Evolutionary conservation across 1,140 invertebrate genomes (phyloP).

Genomic region (Zeugodacus cucurbitae): DNA sequence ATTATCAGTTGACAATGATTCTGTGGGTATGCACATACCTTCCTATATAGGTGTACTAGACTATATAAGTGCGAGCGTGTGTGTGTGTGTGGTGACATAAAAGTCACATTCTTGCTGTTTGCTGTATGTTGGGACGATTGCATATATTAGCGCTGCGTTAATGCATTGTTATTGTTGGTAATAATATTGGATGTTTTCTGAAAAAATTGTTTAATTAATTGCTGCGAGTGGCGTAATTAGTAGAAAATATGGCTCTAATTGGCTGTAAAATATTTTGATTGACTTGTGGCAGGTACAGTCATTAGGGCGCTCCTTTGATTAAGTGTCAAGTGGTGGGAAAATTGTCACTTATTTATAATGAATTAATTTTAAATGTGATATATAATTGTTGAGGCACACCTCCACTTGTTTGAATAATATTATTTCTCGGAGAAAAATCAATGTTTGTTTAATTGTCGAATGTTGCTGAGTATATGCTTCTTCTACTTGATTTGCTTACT

Average conservation of each 20-base stretch:
- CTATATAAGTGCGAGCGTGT: neutral
- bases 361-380: too few species aligned
- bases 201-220: neutral
- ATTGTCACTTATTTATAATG: too few species aligned
- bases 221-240: neutral
- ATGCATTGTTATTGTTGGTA: neutral
- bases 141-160: neutral
- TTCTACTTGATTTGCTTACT: too few species aligned
- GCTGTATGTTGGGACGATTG: neutral
- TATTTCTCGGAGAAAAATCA: too few species aligned
- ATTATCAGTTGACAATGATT: constrained; percentile 30
- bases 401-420: too few species aligned
- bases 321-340: too few species aligned
- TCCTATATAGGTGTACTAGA: neutral
- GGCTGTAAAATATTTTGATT: neutral
- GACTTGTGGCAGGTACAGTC: neutral
- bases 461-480: too few species aligned
- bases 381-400: too few species aligned
- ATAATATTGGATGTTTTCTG: neutral
- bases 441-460: too few species aligned
- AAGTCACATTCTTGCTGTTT: neutral
- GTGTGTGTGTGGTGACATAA: neutral
- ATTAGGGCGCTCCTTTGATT: too few species aligned
- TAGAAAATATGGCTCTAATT: neutral
- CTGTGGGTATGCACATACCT: neutral